phyloP scores from a whole-genome alignment of 2,888 invertebrate species.

The Nycteola revayana region DNA sequence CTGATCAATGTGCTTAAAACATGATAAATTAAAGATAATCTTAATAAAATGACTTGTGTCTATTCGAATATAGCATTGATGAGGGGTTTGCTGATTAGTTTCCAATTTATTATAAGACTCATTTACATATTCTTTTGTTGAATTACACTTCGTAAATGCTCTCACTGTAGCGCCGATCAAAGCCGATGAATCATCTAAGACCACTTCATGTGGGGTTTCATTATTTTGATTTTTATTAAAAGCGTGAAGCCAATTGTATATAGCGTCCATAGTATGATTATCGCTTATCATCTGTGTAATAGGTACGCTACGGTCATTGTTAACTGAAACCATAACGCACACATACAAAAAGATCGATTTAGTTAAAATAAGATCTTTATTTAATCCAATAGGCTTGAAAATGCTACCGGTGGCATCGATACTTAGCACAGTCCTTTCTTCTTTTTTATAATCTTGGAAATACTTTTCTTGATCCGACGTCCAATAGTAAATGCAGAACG shows the following conservation, averaged over 20 bases:
- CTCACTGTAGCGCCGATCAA: slow-evolving; percentile 14
- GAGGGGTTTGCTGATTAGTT: not conserved
- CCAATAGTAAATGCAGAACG: slow-evolving; percentile 8
- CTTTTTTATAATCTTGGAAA: slow-evolving; percentile 5
- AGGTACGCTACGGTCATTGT: slow-evolving; percentile 6
- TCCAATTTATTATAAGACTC: slow-evolving; percentile 9
- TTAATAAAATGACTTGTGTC: too few species aligned
- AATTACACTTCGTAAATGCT: slow-evolving; percentile 7
- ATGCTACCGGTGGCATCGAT: slow-evolving; percentile 9
- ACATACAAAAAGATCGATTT: slow-evolving; percentile 5
- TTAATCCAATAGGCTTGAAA: slow-evolving; percentile 7
- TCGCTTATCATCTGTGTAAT: slow-evolving; percentile 12
- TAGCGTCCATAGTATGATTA: slow-evolving; percentile 10
- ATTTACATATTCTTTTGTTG: slow-evolving; percentile 11
- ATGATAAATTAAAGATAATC: too few species aligned
- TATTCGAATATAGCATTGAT: slow-evolving; percentile 8
- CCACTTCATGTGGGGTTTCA: slow-evolving; percentile 8
- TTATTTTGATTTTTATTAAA: slow-evolving; percentile 6
- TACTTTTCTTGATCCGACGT: slow-evolving; percentile 5
- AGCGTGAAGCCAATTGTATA: slow-evolving; percentile 10
- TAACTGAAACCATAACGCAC: slow-evolving; percentile 1
- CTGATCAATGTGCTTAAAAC: too few species aligned
- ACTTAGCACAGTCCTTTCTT: slow-evolving; percentile 4
- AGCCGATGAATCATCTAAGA: slow-evolving; percentile 12
- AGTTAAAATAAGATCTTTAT: slow-evolving; percentile 2